A percentile compares a stretch with the other conserved stretches of the same genome.
Evolutionary conservation across 1,140 invertebrate species (phyloP).

Genomic region (Drosophila arawakana): DNA sequence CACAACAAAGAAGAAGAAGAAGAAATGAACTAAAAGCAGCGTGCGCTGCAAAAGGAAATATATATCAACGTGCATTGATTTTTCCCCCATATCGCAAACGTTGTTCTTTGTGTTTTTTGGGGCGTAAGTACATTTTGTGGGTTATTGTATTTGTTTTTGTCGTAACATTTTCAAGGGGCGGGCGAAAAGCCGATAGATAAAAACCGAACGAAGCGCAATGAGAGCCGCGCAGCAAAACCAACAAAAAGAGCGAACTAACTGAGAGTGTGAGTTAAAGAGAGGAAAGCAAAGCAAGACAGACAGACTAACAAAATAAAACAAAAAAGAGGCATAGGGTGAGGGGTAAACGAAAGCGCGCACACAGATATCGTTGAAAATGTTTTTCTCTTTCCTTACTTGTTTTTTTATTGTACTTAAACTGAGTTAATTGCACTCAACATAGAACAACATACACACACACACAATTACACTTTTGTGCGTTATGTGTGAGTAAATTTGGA

Average conservation of each 20-base stretch:
- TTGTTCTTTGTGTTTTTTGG: slow-evolving; percentile 29
- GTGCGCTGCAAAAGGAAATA: slow-evolving; percentile 48
- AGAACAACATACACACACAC: slow-evolving; percentile 5
- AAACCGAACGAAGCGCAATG: slow-evolving; percentile 41
- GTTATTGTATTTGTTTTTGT: slow-evolving; percentile 42
- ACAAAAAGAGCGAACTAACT: slow-evolving; percentile 1
- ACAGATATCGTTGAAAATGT: slow-evolving; percentile 23
- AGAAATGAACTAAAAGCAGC: slow-evolving; percentile 33
- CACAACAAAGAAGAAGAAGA: slow-evolving; percentile 21
- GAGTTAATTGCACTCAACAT: slow-evolving; percentile 23
- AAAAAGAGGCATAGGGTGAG: neutral
- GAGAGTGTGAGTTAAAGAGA: slow-evolving; percentile 3
- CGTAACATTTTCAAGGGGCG: slow-evolving; percentile 34
- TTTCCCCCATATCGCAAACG: slow-evolving; percentile 10
- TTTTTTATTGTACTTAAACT: slow-evolving; percentile 36
- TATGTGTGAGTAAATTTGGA: slow-evolving; percentile 2
- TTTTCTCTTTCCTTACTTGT: slow-evolving; percentile 16
- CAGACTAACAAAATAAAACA: slow-evolving; percentile 1
- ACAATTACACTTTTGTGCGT: neutral
- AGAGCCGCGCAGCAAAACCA: slow-evolving; percentile 32
- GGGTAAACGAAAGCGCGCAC: neutral
- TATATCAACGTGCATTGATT: slow-evolving; percentile 60
- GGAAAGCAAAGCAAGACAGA: slow-evolving; percentile 8
- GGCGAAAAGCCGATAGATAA: slow-evolving; percentile 48
- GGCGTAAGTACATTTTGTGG: slow-evolving; percentile 42